Evolutionary conservation across 2,797 vertebrate species (phyloP).

Genomic region (Trachurus trachurus): DNA sequence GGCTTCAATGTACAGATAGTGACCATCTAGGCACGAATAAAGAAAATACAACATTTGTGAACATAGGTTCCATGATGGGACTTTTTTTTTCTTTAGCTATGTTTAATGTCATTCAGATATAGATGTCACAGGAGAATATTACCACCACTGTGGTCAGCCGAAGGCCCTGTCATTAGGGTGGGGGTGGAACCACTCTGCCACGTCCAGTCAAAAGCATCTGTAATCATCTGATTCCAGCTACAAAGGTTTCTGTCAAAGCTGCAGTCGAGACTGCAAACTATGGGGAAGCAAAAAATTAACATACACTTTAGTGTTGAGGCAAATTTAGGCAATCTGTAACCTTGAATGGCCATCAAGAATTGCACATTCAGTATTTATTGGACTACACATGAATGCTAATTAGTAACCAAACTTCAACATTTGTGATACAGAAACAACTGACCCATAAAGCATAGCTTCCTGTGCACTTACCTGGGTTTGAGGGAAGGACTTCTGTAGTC

Average conservation of each 20-base stretch:
- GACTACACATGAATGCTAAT: slow-evolving; percentile 35
- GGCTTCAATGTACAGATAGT: slow-evolving; percentile 82
- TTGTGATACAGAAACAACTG: slow-evolving; percentile 19
- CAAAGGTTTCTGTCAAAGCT: slow-evolving; percentile 66
- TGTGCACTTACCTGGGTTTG: slow-evolving; percentile 56
- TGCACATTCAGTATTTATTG: slow-evolving; percentile 2
- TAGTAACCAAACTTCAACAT: slow-evolving; percentile 37
- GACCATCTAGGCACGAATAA: slow-evolving; percentile 68
- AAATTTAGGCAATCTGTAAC: slow-evolving; percentile 19
- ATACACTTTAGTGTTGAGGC: not conserved
- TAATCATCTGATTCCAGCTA: slow-evolving; percentile 78
- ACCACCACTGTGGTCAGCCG: slow-evolving; percentile 83
- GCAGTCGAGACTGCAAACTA: slow-evolving; percentile 70
- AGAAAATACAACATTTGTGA: not conserved
- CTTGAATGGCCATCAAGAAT: not conserved
- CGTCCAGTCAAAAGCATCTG: slow-evolving; percentile 86
- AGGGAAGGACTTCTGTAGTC: not conserved
- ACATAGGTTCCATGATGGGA: not conserved
- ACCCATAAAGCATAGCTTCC: slow-evolving; percentile 30
- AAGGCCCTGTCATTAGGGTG: slow-evolving; percentile 79
- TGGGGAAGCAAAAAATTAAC: slow-evolving; percentile 29
- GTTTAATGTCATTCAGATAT: not conserved
- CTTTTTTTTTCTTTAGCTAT: not conserved
- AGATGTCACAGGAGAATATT: slow-evolving; percentile 14
- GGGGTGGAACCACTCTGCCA: slow-evolving; percentile 79